phyloP scores from a whole-genome alignment of 2,113 vertebrate species.

The Passerina amoena region DNA sequence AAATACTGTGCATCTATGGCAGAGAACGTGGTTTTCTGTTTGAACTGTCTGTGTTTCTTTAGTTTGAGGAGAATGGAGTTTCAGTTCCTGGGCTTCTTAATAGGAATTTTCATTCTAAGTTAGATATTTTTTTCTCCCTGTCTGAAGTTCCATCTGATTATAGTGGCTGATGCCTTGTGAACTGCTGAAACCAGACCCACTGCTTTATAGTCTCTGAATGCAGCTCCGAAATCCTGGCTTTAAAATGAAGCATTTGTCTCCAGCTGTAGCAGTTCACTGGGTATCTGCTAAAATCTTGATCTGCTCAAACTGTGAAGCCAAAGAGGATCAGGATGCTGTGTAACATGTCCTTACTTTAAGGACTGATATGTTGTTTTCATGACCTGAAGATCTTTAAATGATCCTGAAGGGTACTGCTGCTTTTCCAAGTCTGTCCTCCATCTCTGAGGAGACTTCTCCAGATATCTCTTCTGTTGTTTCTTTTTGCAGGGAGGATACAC shows the following conservation, averaged over 20 bases:
- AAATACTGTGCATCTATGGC: background rate
- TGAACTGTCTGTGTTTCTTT: background rate
- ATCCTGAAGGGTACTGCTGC: background rate
- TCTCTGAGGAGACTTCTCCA: background rate
- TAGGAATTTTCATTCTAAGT: background rate
- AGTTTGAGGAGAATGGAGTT: background rate
- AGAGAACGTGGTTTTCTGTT: background rate
- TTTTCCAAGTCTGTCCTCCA: background rate
- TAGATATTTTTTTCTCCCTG: background rate
- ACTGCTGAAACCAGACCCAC: background rate
- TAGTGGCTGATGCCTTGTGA: background rate
- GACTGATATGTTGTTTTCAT: background rate
- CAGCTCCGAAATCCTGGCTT: background rate
- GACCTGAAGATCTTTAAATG: background rate
- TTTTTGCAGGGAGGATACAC: background rate
- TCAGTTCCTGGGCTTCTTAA: background rate
- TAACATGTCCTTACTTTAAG: background rate
- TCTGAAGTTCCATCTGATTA: background rate
- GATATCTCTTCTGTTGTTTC: background rate
- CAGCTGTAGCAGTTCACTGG: background rate
- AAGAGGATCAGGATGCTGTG: background rate
- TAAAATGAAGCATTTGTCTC: background rate
- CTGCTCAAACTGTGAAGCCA: background rate
- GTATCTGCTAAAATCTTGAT: background rate
- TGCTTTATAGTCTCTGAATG: background rate